Percentiles rank a stretch among this genome's conserved stretches.
These are phyloP conservation scores for Rhyacophila evoluta DNA, from an alignment of 2,888 invertebrate genomes.

Conservation along the genomic window DNA sequence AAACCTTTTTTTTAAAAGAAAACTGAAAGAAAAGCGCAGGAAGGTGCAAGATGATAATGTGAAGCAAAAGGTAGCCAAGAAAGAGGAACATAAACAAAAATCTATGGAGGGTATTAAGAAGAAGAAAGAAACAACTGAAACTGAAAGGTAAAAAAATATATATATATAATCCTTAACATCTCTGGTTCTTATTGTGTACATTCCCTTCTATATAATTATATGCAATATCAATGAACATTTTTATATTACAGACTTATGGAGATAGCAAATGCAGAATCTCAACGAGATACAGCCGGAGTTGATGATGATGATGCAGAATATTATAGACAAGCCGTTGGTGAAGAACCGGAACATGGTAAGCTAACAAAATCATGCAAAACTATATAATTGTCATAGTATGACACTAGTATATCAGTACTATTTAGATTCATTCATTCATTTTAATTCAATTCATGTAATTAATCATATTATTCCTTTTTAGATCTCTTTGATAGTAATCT, in stretches of 20 bases:
- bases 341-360: constrained; percentile 86
- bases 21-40: constrained; percentile 82
- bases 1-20: constrained; percentile 63
- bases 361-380: too few species aligned
- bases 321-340: constrained; percentile 88
- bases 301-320: constrained; percentile 84
- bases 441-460: background rate
- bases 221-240: background rate
- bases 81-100: constrained; percentile 75
- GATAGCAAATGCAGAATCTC: constrained; percentile 68
- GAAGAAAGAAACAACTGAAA: constrained; percentile 67
- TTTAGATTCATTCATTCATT: background rate
- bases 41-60: constrained; percentile 81
- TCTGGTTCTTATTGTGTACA: too few species aligned
- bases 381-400: too few species aligned
- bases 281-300: constrained; percentile 62
- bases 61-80: constrained; percentile 74
- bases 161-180: too few species aligned
- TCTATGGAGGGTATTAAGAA: constrained; percentile 77
- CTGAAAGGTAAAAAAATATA: constrained; percentile 63
- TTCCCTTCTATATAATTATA: too few species aligned
- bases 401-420: too few species aligned
- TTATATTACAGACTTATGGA: constrained; percentile 63
- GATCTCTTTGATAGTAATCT: constrained; percentile 40
- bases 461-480: background rate